Base-by-base conservation (phyloP, 1,140 invertebrate species). In the Hyles vespertilio region DNA sequence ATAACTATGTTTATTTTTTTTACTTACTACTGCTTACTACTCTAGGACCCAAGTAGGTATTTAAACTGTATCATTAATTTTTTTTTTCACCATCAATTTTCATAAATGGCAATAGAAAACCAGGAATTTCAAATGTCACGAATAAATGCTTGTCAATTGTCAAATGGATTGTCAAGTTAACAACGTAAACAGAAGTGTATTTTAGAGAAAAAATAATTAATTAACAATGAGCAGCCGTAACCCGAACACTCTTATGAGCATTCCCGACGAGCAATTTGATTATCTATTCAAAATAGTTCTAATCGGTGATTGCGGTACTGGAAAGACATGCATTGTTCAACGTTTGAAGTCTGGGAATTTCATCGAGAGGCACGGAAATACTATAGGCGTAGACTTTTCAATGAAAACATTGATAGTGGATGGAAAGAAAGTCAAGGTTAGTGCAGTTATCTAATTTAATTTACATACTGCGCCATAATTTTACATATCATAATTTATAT, bases 361-460 rank as follows among this genome's bases (percentile, higher is more conserved):
- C 81, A 94, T 97, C 59, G 97, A 98, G 89, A 92, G 94, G 70
- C 97, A 98, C 87, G 96, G 96, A 22, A 98, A 96, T 78, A 98
- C 97, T 32, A 98, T 98, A 74, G 97, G 97, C 52, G 97, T 98
- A 33, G 97, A 98, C 90, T 98, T 98, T 89, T 98, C 96, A 59
- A 98, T 98, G 96, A 98, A 98, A 92, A 98, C 96, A 32, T 92
- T 98, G 6, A 91, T 95, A 57, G 93, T 98, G 51, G 97, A 98
- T 89, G 95, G 95, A 10, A 98, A 98, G 89, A 94, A 94, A 91
- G 94, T 98, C 58, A 98, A 98, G 93, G 96, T 98, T 90, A 83
- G 69, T 77, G 36, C 36, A 40, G 36, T 40, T 40, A 40, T 40
- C 36, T 40, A 40, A 40, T 40, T 40, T 5, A 8, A 40, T 40